A percentile compares a stretch with the other conserved stretches of the same genome.
These are phyloP conservation scores for Dryomyza anilis DNA, from an alignment of 2,888 invertebrate genomes.

Conservation along the genomic window DNA sequence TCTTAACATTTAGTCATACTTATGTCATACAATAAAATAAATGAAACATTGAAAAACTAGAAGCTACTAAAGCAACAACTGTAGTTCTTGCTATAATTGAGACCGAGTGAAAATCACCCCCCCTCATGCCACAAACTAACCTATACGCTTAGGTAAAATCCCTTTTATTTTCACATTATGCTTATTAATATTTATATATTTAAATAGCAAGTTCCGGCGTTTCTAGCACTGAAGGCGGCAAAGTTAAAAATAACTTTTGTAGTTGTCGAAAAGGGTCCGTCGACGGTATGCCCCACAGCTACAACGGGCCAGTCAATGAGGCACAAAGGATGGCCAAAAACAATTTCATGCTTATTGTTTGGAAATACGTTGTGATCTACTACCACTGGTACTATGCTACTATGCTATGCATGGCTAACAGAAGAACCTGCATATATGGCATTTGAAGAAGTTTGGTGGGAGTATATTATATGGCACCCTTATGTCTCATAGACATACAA, in stretches of 20 bases:
- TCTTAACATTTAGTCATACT: too few relatives aligned
- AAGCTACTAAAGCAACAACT: too few relatives aligned
- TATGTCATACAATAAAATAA: too few relatives aligned
- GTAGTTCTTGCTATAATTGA: too few relatives aligned
- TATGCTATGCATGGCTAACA: not conserved
- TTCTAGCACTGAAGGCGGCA: slow-evolving; percentile 30
- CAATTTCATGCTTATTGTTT: slow-evolving; percentile 55
- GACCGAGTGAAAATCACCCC: too few relatives aligned
- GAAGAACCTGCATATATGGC: too few relatives aligned
- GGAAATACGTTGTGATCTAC: slow-evolving; percentile 43
- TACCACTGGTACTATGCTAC: not conserved
- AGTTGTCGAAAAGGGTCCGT: not conserved
- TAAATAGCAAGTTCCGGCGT: slow-evolving; percentile 49
- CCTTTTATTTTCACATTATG: slow-evolving; percentile 36
- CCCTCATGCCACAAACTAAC: too few relatives aligned
- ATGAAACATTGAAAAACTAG: too few relatives aligned
- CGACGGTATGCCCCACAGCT: not conserved
- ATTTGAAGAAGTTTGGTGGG: not conserved
- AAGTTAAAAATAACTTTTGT: slow-evolving; percentile 44
- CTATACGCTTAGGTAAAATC: too few relatives aligned
- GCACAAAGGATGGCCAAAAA: slow-evolving; percentile 40
- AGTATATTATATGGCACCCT: slow-evolving; percentile 43
- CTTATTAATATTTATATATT: slow-evolving; percentile 57
- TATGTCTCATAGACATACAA: slow-evolving; percentile 22
- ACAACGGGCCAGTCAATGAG: not conserved